Evolutionary conservation across 2,113 vertebrate species (phyloP), one percentile per base, ranked within the genome.

Genomic region (Boleophthalmus pectinirostris): DNA sequence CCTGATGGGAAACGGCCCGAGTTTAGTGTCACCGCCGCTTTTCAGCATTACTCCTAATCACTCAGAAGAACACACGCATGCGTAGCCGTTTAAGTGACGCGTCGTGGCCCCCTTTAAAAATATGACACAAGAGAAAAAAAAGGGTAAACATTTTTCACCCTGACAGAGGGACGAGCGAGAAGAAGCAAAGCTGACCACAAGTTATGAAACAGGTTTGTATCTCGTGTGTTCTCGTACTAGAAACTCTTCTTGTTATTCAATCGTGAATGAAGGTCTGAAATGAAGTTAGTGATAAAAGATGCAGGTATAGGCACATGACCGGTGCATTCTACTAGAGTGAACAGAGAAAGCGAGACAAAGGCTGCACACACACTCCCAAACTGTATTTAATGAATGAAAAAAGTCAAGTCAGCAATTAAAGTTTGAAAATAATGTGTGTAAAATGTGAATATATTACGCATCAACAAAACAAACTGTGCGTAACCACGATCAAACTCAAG

Each of bases 41-140:
- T 77, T 54, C 69, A 79, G 74, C 80, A 74, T 79, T 82, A 82
- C 29, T 29, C 29, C n/a, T 83, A 83, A 85, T 75, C 82, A 70
- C 80, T 12, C 65, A 84, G 66, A 76, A 72, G 74, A 82, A 66
- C 72, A 75, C 80, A 68, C 68, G 68, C 71, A 58, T 45, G 72
- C 14, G 81, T 74, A 86, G 81, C 74, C 74, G 61, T 70, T 60
- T 11, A 69, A 77, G 71, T 83, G 58, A 80, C 57, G 85, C 77
- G 29, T 76, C 69, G 70, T 68, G 84, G 75, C 77, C 81, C 68
- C 68, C 75, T 47, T 43, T 5, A 51, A 51, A 51, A 51, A 20
- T 70, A 83, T 75, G 79, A 78, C 63, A 80, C 24, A 54, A 60
- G 78, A 38, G 6, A 38, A 35, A 18, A 33, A 61, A 65, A 65